Evolutionary conservation across 2,797 vertebrate species (phyloP).

Genomic region (Anabas testudineus): DNA sequence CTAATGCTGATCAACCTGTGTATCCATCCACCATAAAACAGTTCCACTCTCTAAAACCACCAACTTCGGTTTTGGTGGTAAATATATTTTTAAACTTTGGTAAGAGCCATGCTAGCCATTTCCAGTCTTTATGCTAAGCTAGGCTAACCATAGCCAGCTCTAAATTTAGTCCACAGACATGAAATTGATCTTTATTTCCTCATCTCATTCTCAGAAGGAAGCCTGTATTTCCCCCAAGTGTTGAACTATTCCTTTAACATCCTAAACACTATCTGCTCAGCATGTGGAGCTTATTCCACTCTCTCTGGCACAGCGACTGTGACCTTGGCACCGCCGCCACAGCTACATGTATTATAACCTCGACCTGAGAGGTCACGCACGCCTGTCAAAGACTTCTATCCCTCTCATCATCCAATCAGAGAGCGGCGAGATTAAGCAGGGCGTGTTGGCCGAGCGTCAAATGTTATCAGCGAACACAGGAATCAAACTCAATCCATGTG

Average conservation of each 20-base stretch:
- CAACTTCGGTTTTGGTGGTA: no score
- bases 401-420: slow-evolving; percentile 39
- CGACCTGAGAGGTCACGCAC: slow-evolving; percentile 15
- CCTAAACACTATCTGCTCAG: background rate
- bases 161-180: background rate
- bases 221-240: background rate
- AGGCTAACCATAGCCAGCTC: background rate
- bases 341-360: slow-evolving; percentile 14
- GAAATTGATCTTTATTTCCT: background rate
- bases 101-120: no score
- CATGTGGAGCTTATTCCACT: background rate
- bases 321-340: slow-evolving; percentile 20
- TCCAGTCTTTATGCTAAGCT: slow-evolving; percentile 1
- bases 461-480: background rate
- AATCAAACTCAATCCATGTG: background rate
- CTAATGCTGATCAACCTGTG: no score
- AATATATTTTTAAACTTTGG: no score
- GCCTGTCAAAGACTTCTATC: slow-evolving; percentile 17
- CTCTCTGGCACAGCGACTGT: background rate
- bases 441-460: slow-evolving; percentile 1
- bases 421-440: slow-evolving; percentile 1
- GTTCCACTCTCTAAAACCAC: no score
- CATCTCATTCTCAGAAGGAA: background rate
- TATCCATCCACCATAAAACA: no score
- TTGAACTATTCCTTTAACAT: background rate